A percentile compares a stretch with the other conserved stretches of the same genome.
phyloP scores from a whole-genome alignment of 1,140 invertebrate genomes.

The Leptinotarsa lineolata region DNA sequence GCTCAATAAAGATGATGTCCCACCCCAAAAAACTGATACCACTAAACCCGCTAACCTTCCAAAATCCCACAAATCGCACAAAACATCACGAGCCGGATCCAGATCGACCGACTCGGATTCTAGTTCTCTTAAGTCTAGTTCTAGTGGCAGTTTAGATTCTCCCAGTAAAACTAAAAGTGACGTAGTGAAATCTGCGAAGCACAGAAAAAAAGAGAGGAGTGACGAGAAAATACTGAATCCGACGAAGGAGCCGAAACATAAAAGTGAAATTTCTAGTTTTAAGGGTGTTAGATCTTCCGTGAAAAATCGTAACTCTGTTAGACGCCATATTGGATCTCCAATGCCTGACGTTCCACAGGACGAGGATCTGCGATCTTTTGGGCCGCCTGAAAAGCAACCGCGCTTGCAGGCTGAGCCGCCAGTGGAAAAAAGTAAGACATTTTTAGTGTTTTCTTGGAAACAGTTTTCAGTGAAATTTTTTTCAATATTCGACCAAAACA shows the following conservation, averaged over 20 bases:
- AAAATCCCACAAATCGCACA: slow-evolving; percentile 50
- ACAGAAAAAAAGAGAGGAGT: slow-evolving; percentile 40
- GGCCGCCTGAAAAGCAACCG: slow-evolving; percentile 48
- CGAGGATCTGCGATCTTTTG: slow-evolving; percentile 64
- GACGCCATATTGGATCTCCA: slow-evolving; percentile 61
- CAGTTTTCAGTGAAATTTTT: too few species aligned
- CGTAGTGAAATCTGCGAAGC: slow-evolving; percentile 24
- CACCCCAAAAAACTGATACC: slow-evolving; percentile 41
- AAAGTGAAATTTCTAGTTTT: slow-evolving; percentile 33
- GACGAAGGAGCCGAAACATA: slow-evolving; percentile 6
- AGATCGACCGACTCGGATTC: slow-evolving; percentile 9
- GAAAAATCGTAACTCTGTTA: slow-evolving; percentile 67
- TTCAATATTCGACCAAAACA: too few species aligned
- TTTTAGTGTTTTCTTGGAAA: not conserved
- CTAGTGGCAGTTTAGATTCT: slow-evolving; percentile 38
- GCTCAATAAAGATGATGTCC: slow-evolving; percentile 46
- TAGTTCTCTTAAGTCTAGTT: slow-evolving; percentile 26
- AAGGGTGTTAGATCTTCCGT: slow-evolving; percentile 62
- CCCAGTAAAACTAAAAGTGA: slow-evolving; percentile 45
- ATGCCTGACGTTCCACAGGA: slow-evolving; percentile 62
- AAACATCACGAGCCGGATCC: slow-evolving; percentile 1
- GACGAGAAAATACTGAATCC: slow-evolving; percentile 23
- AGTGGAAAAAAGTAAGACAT: slow-evolving; percentile 48
- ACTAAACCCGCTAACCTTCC: slow-evolving; percentile 52
- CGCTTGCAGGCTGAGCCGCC: slow-evolving; percentile 48